These are phyloP conservation scores for Dasypolia templi DNA, from an alignment of 2,888 invertebrate genomes.

Conservation along the genomic window DNA sequence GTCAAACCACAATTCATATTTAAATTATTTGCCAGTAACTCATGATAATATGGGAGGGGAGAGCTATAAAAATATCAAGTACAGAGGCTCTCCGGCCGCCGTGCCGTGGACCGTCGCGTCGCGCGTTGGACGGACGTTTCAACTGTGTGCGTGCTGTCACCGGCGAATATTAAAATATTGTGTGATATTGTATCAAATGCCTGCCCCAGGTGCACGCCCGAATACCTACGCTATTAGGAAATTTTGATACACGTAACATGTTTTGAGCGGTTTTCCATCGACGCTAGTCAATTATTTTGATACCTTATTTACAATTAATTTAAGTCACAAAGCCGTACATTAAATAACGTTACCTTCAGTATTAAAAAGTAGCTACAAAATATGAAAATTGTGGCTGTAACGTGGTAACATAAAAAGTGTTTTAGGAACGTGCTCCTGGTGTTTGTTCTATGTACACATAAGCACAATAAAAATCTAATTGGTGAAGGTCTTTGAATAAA, in stretches of 20 bases:
- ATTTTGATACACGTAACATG: constrained; percentile 60
- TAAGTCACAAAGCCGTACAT: constrained; percentile 17
- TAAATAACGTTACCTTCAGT: constrained; percentile 23
- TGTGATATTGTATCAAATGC: constrained; percentile 72
- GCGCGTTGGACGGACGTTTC: constrained; percentile 64
- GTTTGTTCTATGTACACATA: constrained; percentile 60
- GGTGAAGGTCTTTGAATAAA: constrained; percentile 60
- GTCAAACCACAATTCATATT: constrained; percentile 86
- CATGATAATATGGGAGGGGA: constrained; percentile 81
- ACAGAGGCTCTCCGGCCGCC: constrained; percentile 73
- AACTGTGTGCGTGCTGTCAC: constrained; percentile 74
- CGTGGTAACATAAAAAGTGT: constrained; percentile 54
- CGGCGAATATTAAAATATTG: constrained; percentile 81
- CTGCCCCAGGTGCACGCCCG: constrained; percentile 70
- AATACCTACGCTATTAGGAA: constrained; percentile 64
- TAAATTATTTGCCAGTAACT: constrained; percentile 86
- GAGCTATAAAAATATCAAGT: constrained; percentile 88
- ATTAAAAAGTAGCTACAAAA: constrained; percentile 30
- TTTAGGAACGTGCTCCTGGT: constrained; percentile 51
- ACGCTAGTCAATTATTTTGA: constrained; percentile 43
- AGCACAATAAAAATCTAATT: constrained; percentile 66
- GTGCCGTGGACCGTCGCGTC: constrained; percentile 68
- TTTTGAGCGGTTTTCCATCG: constrained; percentile 34
- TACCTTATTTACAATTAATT: constrained; percentile 53
- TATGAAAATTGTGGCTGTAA: constrained; percentile 34